Evolutionary conservation across 2,797 vertebrate genomes (phyloP).

Genomic region (Brachyalestes nurse): DNA sequence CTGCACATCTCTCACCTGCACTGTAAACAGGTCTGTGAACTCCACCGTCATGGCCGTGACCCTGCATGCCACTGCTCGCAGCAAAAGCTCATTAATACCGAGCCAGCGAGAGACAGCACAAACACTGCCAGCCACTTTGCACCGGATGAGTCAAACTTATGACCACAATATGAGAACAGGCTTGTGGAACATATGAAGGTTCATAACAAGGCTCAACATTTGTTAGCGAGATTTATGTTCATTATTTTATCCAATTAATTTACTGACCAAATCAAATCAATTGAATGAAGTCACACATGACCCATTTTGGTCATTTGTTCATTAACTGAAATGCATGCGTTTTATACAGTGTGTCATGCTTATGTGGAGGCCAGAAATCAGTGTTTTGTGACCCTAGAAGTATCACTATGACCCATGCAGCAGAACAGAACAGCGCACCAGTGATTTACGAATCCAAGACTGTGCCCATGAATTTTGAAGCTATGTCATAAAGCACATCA

Average conservation of each 20-base stretch:
- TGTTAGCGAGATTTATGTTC: slow-evolving; percentile 30
- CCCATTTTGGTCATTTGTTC: background rate
- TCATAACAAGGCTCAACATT: slow-evolving; percentile 24
- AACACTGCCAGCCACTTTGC: slow-evolving; percentile 38
- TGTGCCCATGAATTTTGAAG: slow-evolving; percentile 50
- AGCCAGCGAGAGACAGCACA: slow-evolving; percentile 73
- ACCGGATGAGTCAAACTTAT: slow-evolving; percentile 46
- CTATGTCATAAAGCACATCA: slow-evolving; percentile 52
- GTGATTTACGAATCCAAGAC: slow-evolving; percentile 44
- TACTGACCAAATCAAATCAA: background rate
- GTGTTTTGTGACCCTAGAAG: slow-evolving; percentile 28
- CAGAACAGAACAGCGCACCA: slow-evolving; percentile 18
- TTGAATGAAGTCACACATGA: background rate
- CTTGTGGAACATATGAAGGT: slow-evolving; percentile 30
- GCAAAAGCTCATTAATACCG: slow-evolving; percentile 74
- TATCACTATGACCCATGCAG: background rate
- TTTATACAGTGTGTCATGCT: slow-evolving; percentile 1
- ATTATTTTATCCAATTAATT: slow-evolving; percentile 7
- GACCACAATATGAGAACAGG: slow-evolving; percentile 41
- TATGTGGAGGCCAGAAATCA: slow-evolving; percentile 10
- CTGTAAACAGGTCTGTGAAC: slow-evolving; percentile 77
- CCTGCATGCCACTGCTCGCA: slow-evolving; percentile 83
- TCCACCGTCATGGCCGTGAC: slow-evolving; percentile 69
- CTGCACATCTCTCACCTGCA: slow-evolving; percentile 76
- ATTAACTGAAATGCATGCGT: slow-evolving; percentile 3